Evolutionary conservation across 64 coral and sea anemone genomes (phyloP).

Genomic region (Exaiptasia diaphana): DNA sequence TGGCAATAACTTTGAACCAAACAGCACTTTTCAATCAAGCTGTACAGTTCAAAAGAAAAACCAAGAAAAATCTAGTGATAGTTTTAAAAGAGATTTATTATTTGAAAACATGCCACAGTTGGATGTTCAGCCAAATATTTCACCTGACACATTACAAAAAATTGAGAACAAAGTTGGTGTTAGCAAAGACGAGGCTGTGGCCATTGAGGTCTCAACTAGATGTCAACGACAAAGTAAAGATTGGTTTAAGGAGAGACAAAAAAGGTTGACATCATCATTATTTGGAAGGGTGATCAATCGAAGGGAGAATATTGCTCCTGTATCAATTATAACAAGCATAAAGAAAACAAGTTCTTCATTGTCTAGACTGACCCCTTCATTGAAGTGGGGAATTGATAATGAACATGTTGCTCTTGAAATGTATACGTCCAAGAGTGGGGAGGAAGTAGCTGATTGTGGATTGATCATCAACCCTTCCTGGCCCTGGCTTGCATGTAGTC

Average conservation of each 20-base stretch:
- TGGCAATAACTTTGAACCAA: neutral
- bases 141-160: conserved; percentile 15
- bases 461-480: neutral
- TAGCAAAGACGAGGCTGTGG: neutral
- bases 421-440: neutral
- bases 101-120: neutral
- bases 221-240: conserved; percentile 23
- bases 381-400: conserved; percentile 48
- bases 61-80: neutral
- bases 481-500: conserved; percentile 10
- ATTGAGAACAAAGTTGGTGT: conserved; percentile 24
- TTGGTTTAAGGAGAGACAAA: conserved; percentile 43
- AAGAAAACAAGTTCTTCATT: neutral
- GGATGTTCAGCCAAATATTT: neutral
- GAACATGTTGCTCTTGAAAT: conserved; percentile 41
- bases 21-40: neutral
- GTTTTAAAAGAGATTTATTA: neutral
- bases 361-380: conserved; percentile 7
- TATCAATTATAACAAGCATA: neutral
- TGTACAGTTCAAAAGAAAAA: neutral
- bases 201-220: conserved; percentile 39
- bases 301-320: neutral
- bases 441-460: neutral
- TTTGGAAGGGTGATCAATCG: conserved; percentile 28
- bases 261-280: conserved; percentile 47